Percentiles rank a stretch among this genome's conserved stretches.
These are phyloP conservation scores for Drosophila neoperkinsi DNA, from an alignment of 2,888 invertebrate genomes.

Conservation along the genomic window DNA sequence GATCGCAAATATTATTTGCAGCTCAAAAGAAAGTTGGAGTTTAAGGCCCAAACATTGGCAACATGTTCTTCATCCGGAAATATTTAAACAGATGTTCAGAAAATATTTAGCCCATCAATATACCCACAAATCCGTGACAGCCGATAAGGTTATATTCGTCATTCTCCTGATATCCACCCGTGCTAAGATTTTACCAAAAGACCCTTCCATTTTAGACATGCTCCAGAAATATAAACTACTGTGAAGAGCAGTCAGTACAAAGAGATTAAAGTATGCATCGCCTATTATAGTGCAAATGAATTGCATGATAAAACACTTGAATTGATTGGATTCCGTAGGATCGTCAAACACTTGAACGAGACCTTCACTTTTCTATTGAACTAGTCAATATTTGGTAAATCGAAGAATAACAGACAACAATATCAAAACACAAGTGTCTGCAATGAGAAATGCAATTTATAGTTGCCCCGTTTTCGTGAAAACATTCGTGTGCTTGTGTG, in stretches of 20 bases:
- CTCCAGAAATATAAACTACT: background rate
- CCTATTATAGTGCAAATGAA: background rate
- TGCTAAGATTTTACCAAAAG: background rate
- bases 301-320: background rate
- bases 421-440: slow-evolving; percentile 17
- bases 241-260: background rate
- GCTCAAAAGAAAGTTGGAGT: background rate
- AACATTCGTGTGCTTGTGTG: background rate
- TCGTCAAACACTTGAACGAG: slow-evolving; percentile 4
- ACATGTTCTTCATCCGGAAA: background rate
- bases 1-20: background rate
- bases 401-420: slow-evolving; percentile 5
- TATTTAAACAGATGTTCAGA: background rate
- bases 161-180: background rate
- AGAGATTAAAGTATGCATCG: background rate
- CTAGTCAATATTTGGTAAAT: background rate
- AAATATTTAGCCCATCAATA: background rate
- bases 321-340: background rate
- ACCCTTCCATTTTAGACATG: background rate
- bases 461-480: slow-evolving; percentile 27
- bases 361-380: background rate
- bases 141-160: background rate
- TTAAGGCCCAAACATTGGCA: background rate
- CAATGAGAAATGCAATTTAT: slow-evolving; percentile 40
- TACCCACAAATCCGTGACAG: background rate